Evolutionary conservation across 1,140 invertebrate genomes (phyloP).

Genomic region (Pogonus chalceus): DNA sequence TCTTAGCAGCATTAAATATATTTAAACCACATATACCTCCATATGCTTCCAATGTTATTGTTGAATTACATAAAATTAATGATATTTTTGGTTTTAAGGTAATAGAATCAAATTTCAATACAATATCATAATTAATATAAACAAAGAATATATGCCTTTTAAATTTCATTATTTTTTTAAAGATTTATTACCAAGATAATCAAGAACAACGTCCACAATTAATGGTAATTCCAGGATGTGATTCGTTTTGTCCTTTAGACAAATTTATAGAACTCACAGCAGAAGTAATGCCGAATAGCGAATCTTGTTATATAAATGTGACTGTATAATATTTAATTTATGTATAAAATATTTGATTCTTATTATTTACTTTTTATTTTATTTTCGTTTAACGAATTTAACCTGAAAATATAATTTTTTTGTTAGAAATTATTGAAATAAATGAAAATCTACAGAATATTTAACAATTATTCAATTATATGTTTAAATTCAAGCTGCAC

Average conservation of each 20-base stretch:
- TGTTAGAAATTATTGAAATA: too few species aligned
- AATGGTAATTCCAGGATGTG: background rate
- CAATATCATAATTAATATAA: background rate
- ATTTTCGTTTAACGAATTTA: too few species aligned
- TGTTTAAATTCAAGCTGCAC: too few species aligned
- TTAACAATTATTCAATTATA: too few species aligned
- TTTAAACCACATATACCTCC: constrained; percentile 47
- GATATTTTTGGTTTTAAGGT: constrained; percentile 10
- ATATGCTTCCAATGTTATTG: constrained; percentile 37
- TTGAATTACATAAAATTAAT: constrained; percentile 20
- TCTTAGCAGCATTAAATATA: constrained; percentile 49
- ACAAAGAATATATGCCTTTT: background rate
- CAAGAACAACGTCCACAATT: background rate
- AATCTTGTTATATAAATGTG: too few species aligned
- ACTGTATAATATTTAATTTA: too few species aligned
- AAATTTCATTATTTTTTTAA: background rate
- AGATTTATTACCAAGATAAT: background rate
- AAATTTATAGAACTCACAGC: background rate
- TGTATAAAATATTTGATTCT: too few species aligned
- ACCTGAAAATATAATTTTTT: too few species aligned
- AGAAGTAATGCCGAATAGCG: background rate
- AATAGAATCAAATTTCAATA: background rate
- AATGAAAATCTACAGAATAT: too few species aligned
- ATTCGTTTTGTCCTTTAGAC: background rate
- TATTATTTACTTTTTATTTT: too few species aligned